These are phyloP conservation scores for Eilema griseolum DNA, from an alignment of 2,888 invertebrate genomes.

Conservation along the genomic window DNA sequence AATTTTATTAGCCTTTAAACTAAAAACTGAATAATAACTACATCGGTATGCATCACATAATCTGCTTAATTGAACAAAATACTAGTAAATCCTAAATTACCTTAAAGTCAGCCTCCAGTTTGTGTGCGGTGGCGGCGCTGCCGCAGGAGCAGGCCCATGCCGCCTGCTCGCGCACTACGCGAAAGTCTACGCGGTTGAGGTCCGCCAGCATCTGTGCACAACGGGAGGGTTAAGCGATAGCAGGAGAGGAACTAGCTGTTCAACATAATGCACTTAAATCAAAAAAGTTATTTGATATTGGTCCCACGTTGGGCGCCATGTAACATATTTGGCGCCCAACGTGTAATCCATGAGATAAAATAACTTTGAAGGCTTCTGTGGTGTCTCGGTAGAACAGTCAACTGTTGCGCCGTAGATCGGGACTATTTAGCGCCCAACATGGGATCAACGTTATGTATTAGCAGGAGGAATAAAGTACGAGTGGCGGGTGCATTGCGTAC, in stretches of 20 bases:
- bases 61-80: not conserved
- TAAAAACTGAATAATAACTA: no score
- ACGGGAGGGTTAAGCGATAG: not conserved
- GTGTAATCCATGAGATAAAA: not conserved
- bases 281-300: not conserved
- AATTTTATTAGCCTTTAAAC: no score
- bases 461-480: no score
- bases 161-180: constrained; percentile 96
- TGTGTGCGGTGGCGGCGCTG: constrained; percentile 91
- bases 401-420: no score
- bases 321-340: not conserved
- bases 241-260: not conserved
- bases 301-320: not conserved
- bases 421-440: not conserved
- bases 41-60: not conserved
- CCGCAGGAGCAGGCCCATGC: constrained; percentile 99
- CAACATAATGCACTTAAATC: not conserved
- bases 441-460: no score
- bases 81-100: constrained; percentile 44
- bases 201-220: constrained; percentile 97
- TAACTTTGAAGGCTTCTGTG: not conserved
- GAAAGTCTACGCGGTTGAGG: constrained; percentile 98
- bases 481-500: constrained; percentile 70
- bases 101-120: constrained; percentile 97
- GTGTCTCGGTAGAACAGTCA: no score